Evolutionary conservation across 2,888 invertebrate genomes (phyloP).

Genomic region (Protophormia terraenovae): DNA sequence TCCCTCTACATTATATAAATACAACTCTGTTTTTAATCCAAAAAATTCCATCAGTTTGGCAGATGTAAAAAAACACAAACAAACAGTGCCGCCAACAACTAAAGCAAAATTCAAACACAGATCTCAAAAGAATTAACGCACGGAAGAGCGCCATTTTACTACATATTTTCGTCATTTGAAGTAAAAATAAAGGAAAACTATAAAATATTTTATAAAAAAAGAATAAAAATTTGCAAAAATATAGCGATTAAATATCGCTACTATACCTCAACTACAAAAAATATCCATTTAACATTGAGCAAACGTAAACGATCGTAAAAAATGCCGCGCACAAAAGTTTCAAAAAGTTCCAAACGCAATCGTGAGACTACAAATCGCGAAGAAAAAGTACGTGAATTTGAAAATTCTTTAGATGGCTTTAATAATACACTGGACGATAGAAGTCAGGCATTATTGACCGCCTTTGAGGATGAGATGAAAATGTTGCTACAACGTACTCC

Average conservation of each 20-base stretch:
- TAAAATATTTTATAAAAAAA: neutral
- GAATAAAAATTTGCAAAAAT: neutral
- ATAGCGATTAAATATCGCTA: slow-evolving; percentile 16
- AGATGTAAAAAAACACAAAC: neutral
- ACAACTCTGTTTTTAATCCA: neutral
- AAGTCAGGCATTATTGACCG: slow-evolving; percentile 66
- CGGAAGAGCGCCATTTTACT: slow-evolving; percentile 51
- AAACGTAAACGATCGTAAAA: neutral
- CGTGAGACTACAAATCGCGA: slow-evolving; percentile 79
- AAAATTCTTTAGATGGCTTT: slow-evolving; percentile 74
- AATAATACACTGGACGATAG: slow-evolving; percentile 72
- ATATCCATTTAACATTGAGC: neutral
- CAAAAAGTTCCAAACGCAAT: slow-evolving; percentile 79
- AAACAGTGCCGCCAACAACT: slow-evolving; percentile 38
- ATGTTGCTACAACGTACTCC: slow-evolving; percentile 69
- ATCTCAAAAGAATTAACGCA: neutral
- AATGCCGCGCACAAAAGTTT: slow-evolving; percentile 81
- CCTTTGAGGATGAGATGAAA: slow-evolving; percentile 70
- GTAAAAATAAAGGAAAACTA: neutral
- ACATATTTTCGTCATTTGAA: slow-evolving; percentile 14
- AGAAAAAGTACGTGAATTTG: slow-evolving; percentile 76
- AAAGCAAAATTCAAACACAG: slow-evolving; percentile 19
- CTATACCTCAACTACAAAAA: neutral
- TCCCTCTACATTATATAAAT: too few relatives aligned
- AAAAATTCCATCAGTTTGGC: neutral